phyloP scores from a whole-genome alignment of 2,888 invertebrate genomes.

The Rapana venosa region DNA sequence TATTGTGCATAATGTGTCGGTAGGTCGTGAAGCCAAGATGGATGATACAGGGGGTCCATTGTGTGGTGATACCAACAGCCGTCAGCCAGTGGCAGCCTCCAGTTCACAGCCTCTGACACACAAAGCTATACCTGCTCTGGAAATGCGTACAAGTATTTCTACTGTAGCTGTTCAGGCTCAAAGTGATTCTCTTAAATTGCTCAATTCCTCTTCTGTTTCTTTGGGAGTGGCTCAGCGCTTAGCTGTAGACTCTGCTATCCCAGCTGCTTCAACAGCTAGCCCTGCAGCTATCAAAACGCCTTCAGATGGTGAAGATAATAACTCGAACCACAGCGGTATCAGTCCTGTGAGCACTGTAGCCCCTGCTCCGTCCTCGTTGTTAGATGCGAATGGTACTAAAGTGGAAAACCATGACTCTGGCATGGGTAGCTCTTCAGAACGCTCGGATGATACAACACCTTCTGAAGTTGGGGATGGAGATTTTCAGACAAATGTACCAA shows the following conservation, averaged over 20 bases:
- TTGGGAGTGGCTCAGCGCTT: conserved; percentile 44
- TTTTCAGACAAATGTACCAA: conserved; percentile 48
- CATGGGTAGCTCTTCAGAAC: conserved; percentile 71
- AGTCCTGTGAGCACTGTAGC: conserved; percentile 57
- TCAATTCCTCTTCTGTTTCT: conserved; percentile 39
- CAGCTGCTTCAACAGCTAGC: conserved; percentile 46
- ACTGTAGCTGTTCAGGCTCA: conserved; percentile 20
- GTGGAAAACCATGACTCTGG: conserved; percentile 73
- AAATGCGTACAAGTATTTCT: background rate
- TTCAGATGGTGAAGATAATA: conserved; percentile 67
- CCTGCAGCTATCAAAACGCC: conserved; percentile 54
- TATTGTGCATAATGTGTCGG: conserved; percentile 27
- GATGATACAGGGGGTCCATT: background rate
- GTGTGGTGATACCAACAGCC: background rate
- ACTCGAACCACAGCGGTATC: conserved; percentile 66
- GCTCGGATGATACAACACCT: conserved; percentile 69
- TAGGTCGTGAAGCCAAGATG: background rate
- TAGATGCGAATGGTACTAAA: conserved; percentile 61
- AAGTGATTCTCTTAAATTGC: conserved; percentile 39
- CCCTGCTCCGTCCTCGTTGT: conserved; percentile 56
- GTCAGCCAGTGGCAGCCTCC: background rate
- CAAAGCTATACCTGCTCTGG: background rate
- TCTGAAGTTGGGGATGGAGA: conserved; percentile 71
- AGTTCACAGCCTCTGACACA: conserved; percentile 15
- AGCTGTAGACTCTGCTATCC: conserved; percentile 25